phyloP scores from a whole-genome alignment of 2,888 invertebrate genomes.

The Cacoxenus indagator region DNA sequence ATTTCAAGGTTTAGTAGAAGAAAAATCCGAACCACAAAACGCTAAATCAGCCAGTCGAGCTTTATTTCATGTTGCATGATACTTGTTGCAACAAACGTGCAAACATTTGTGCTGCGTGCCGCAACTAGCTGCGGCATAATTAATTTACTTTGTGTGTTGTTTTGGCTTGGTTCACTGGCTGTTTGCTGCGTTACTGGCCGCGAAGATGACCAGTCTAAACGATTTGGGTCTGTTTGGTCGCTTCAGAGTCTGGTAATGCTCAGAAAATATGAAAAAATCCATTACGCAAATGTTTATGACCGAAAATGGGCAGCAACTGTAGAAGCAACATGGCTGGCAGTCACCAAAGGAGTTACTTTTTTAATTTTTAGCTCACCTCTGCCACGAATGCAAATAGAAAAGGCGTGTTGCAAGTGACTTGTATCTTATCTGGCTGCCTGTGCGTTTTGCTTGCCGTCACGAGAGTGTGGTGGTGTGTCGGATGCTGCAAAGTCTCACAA shows the following conservation, averaged over 20 bases:
- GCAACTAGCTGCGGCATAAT: slow-evolving; percentile 47
- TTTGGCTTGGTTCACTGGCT: neutral
- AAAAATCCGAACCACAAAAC: neutral
- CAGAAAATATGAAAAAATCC: slow-evolving; percentile 61
- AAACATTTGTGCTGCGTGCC: slow-evolving; percentile 38
- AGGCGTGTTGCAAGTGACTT: slow-evolving; percentile 35
- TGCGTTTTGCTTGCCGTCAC: too few relatives aligned
- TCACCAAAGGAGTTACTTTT: neutral
- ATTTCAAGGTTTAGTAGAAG: neutral
- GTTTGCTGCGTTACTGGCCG: neutral
- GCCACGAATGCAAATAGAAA: slow-evolving; percentile 58
- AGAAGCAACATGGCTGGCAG: slow-evolving; percentile 1
- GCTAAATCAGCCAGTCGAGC: neutral
- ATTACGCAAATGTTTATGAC: slow-evolving; percentile 65
- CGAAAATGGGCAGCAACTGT: slow-evolving; percentile 52
- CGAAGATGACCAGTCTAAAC: neutral
- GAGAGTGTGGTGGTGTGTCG: too few relatives aligned
- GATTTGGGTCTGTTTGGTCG: neutral
- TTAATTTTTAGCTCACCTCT: slow-evolving; percentile 1
- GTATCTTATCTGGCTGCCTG: neutral
- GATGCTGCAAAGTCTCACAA: too few relatives aligned
- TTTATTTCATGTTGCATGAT: slow-evolving; percentile 15
- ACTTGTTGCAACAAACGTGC: slow-evolving; percentile 43
- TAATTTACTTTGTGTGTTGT: slow-evolving; percentile 61
- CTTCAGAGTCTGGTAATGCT: neutral